These are phyloP conservation scores for Gambusia yucatana DNA, from an alignment of 2,797 vertebrate species.

Conservation along the genomic window DNA sequence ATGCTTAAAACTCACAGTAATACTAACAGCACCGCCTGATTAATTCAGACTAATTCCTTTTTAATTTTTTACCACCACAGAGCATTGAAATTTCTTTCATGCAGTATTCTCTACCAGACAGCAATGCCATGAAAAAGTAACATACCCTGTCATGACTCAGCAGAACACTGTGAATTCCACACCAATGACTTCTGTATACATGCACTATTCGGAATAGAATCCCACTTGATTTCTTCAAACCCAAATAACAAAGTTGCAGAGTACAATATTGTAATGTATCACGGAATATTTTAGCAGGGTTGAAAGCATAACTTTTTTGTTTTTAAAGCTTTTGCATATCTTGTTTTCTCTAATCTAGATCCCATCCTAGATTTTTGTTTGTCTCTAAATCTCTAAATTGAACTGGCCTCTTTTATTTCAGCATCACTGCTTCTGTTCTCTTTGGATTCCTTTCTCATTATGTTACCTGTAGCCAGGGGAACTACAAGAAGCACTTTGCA, in stretches of 20 bases:
- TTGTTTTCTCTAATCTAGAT: not conserved
- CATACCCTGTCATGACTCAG: not conserved
- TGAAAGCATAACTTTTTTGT: not conserved
- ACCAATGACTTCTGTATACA: not conserved
- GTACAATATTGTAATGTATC: not conserved
- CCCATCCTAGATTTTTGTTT: conserved; percentile 5
- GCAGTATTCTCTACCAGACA: not conserved
- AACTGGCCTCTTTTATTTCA: conserved; percentile 1
- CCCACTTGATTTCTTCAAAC: not conserved
- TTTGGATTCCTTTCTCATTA: conserved; percentile 22
- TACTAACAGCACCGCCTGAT: not conserved
- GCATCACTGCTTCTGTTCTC: conserved; percentile 23
- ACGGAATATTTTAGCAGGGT: not conserved
- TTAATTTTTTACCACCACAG: not conserved
- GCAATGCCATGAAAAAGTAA: not conserved
- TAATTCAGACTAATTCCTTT: not conserved
- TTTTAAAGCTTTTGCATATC: not conserved
- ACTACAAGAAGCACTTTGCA: conserved; percentile 46
- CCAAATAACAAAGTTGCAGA: not conserved
- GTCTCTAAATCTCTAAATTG: not conserved
- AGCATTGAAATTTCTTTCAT: not conserved
- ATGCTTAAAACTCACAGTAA: not conserved
- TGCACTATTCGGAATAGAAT: not conserved
- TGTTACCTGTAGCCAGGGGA: conserved; percentile 32
- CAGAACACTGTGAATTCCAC: not conserved